These are phyloP conservation scores for Pogonomyrmex californicus DNA, from an alignment of 1,140 invertebrate species.

Conservation along the genomic window DNA sequence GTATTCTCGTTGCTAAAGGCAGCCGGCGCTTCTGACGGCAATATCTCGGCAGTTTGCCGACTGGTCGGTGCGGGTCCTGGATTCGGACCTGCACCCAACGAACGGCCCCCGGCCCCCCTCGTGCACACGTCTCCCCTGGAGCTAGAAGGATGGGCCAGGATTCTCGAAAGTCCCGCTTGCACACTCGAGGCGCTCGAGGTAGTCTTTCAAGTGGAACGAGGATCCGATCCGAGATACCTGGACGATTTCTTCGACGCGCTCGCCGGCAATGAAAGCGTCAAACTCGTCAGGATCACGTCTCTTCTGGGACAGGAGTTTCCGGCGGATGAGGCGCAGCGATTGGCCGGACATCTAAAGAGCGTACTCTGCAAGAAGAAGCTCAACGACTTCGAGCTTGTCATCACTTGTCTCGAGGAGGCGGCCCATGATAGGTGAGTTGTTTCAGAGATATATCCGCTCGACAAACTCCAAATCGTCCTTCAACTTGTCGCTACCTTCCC, in stretches of 20 bases:
- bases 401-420: slow-evolving; percentile 87
- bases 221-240: slow-evolving; percentile 81
- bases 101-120: slow-evolving; percentile 81
- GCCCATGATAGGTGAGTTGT: slow-evolving; percentile 84
- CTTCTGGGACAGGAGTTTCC: slow-evolving; percentile 86
- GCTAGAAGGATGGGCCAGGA: slow-evolving; percentile 86
- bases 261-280: slow-evolving; percentile 85
- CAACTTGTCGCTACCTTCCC: not conserved
- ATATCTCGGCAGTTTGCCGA: slow-evolving; percentile 86
- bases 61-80: slow-evolving; percentile 83
- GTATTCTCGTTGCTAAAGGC: slow-evolving; percentile 86
- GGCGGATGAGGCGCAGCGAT: slow-evolving; percentile 82
- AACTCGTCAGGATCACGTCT: slow-evolving; percentile 85
- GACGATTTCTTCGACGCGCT: slow-evolving; percentile 86
- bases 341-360: slow-evolving; percentile 85
- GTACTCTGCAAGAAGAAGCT: slow-evolving; percentile 85
- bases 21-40: slow-evolving; percentile 86
- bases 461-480: not conserved
- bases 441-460: not conserved
- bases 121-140: slow-evolving; percentile 85
- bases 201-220: slow-evolving; percentile 86
- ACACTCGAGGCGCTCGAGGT: slow-evolving; percentile 86
- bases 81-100: slow-evolving; percentile 79
- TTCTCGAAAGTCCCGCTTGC: slow-evolving; percentile 84
- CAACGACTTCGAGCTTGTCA: slow-evolving; percentile 87